Conservation (phyloP, 2,888 invertebrate genomes). For the Halictus quadricinctus region DNA sequence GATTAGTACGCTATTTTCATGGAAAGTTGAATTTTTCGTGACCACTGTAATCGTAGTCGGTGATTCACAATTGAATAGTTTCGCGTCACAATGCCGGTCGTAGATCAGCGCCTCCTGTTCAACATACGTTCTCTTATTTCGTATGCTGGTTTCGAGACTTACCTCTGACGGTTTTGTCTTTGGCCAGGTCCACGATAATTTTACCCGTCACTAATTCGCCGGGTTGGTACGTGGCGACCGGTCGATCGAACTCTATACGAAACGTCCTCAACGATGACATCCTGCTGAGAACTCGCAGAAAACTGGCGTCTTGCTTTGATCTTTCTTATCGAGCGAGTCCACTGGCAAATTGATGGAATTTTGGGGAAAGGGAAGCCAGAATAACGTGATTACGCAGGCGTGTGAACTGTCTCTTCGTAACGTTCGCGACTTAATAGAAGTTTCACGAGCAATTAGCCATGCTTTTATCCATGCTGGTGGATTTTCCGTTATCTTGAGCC, state of each 20-base stretch:
- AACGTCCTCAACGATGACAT: conserved; percentile 67
- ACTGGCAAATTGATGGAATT: background rate
- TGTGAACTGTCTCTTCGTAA: background rate
- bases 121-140: too few relatives aligned
- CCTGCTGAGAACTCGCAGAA: background rate
- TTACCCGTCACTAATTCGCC: conserved; percentile 66
- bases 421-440: too few relatives aligned
- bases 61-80: background rate
- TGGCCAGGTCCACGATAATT: conserved; percentile 49
- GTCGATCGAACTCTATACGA: conserved; percentile 57
- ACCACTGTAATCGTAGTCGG: background rate
- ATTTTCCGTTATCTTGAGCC: background rate
- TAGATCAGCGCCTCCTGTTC: background rate
- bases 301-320: background rate
- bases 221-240: conserved; percentile 50
- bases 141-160: conserved; percentile 9
- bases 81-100: background rate
- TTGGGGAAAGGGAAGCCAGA: background rate
- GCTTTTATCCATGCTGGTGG: background rate
- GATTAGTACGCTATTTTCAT: too few relatives aligned
- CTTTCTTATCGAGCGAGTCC: conserved; percentile 24
- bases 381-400: background rate
- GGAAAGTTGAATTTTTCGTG: background rate
- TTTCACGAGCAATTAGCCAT: background rate
- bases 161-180: conserved; percentile 62